These are phyloP conservation scores for Polyergus mexicanus DNA, from an alignment of 1,140 invertebrate genomes.

Conservation along the genomic window DNA sequence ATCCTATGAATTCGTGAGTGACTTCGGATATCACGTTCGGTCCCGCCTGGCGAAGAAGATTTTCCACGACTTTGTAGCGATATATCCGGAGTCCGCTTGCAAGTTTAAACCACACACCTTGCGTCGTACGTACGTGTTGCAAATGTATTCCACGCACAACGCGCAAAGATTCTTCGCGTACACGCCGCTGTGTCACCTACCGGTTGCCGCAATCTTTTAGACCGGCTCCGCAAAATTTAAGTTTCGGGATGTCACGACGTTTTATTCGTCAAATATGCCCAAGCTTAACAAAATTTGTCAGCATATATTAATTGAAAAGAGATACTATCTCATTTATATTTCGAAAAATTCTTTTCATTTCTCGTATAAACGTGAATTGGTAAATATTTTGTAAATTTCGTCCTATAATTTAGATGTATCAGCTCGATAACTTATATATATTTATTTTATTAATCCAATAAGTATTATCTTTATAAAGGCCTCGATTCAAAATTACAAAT, in stretches of 20 bases:
- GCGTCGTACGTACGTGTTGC: slow-evolving; percentile 57
- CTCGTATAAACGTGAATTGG: background rate
- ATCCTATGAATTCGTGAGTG: slow-evolving; percentile 77
- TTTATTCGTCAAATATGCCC: background rate
- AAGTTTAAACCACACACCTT: slow-evolving; percentile 61
- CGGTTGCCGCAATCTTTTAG: background rate
- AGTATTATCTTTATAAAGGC: slow-evolving; percentile 43
- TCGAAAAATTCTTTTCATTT: background rate
- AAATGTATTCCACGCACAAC: slow-evolving; percentile 64
- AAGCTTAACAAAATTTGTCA: background rate
- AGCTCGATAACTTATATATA: background rate
- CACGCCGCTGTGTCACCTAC: background rate
- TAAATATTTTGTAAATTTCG: background rate
- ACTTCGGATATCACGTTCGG: slow-evolving; percentile 75
- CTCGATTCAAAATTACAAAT: slow-evolving; percentile 39
- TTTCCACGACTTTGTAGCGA: slow-evolving; percentile 67
- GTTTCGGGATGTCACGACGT: background rate
- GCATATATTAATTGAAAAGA: background rate
- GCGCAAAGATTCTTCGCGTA: slow-evolving; percentile 20
- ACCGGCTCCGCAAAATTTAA: slow-evolving; percentile 8
- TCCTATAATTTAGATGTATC: background rate
- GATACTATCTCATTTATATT: too few species aligned
- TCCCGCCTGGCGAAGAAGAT: slow-evolving; percentile 68
- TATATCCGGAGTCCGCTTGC: slow-evolving; percentile 57
- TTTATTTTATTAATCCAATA: slow-evolving; percentile 25